phyloP scores from a whole-genome alignment of 1,140 invertebrate genomes.

The Brachionus sp. region DNA sequence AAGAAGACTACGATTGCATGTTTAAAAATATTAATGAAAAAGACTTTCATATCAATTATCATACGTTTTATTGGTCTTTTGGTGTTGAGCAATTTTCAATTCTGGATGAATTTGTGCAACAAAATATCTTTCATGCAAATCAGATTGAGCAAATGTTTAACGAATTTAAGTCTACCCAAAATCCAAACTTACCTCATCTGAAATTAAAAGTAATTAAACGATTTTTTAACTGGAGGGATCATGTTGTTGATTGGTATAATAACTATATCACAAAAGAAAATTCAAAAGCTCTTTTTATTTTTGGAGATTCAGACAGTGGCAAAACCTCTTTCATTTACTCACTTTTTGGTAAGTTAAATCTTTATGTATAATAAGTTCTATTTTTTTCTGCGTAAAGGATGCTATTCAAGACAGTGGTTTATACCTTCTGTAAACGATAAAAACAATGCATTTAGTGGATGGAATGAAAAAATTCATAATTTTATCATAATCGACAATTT shows the following conservation, averaged over 20 bases:
- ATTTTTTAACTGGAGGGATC: background rate
- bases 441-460: background rate
- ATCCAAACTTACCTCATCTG: background rate
- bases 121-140: background rate
- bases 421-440: background rate
- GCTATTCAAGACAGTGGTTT: background rate
- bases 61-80: background rate
- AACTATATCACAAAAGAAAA: background rate
- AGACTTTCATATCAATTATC: no score
- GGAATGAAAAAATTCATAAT: background rate
- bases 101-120: background rate
- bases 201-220: background rate
- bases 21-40: background rate
- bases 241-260: background rate
- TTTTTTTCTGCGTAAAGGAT: background rate
- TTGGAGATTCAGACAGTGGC: background rate
- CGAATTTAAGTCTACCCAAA: background rate
- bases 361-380: no score
- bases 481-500: background rate
- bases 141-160: background rate
- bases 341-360: background rate
- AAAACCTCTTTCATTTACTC: background rate
- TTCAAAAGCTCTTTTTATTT: background rate
- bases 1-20: slow-evolving; percentile 19
- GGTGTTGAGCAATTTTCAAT: background rate